Conservation (phyloP, 2,113 vertebrate species). For the Xyrauchen texanus region DNA sequence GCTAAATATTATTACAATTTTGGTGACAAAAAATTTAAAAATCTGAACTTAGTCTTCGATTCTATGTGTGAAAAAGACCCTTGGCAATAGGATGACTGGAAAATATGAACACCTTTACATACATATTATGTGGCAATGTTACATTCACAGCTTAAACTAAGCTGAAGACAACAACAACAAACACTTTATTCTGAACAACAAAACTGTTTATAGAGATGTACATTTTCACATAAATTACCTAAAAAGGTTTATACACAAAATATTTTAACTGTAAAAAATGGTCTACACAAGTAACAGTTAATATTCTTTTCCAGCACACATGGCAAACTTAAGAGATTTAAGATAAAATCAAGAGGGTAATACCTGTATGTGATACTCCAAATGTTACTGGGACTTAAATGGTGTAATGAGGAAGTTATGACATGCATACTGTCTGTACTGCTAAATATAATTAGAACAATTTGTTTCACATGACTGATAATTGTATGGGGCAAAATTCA, state of each 20-base stretch:
- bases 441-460: constrained; percentile 29
- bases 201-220: constrained; percentile 76
- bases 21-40: not conserved
- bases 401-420: constrained; percentile 16
- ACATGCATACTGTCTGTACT: constrained; percentile 27
- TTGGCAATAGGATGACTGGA: constrained; percentile 43
- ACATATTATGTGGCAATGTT: not conserved
- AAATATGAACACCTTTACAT: constrained; percentile 6
- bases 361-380: not conserved
- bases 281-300: constrained; percentile 38
- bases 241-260: constrained; percentile 61
- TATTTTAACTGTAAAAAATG: constrained; percentile 42
- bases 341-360: constrained; percentile 6
- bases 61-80: constrained; percentile 6
- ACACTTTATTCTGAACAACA: constrained; percentile 61
- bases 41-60: not conserved
- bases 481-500: constrained; percentile 24
- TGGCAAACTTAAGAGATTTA: not conserved
- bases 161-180: constrained; percentile 32
- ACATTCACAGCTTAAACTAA: constrained; percentile 7
- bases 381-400: not conserved
- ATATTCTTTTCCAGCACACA: constrained; percentile 27
- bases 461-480: constrained; percentile 8
- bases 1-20: not conserved
- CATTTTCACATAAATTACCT: constrained; percentile 79